Percentiles rank a stretch among this genome's conserved stretches.
Conservation (phyloP, 2,797 vertebrate genomes). For the Fistularia commersonii region DNA sequence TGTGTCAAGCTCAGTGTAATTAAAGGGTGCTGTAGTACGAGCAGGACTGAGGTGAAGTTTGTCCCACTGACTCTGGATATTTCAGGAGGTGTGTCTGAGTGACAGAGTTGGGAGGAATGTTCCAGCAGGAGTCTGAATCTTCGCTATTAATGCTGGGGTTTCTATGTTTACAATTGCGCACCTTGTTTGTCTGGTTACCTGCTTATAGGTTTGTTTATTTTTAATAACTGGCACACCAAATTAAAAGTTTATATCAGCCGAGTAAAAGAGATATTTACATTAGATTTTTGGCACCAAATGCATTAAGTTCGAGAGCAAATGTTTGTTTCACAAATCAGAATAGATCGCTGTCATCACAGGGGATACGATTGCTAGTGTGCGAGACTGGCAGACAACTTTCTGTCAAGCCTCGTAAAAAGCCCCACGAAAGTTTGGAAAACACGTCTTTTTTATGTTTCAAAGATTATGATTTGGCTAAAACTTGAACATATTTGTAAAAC, state of each 20-base stretch:
- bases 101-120: conserved; percentile 80
- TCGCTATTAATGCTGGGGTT: conserved; percentile 66
- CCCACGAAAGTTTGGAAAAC: no score
- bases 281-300: no score
- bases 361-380: no score
- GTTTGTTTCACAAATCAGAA: no score
- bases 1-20: conserved; percentile 70
- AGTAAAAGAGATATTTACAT: no score
- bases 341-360: no score
- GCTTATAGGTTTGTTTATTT: conserved; percentile 66
- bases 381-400: no score
- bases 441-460: no score
- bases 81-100: conserved; percentile 76
- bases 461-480: no score
- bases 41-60: conserved; percentile 79
- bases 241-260: conserved; percentile 36
- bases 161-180: conserved; percentile 43
- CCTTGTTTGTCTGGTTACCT: conserved; percentile 54
- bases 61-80: conserved; percentile 76
- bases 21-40: conserved; percentile 78
- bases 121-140: conserved; percentile 75
- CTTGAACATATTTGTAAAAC: no score
- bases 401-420: no score
- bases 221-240: conserved; percentile 40
- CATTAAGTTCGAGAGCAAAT: no score